Evolutionary conservation across 2,797 vertebrate species (phyloP), one percentile per base, ranked within the genome.

Genomic region (Platyrinchus mystaceus): DNA sequence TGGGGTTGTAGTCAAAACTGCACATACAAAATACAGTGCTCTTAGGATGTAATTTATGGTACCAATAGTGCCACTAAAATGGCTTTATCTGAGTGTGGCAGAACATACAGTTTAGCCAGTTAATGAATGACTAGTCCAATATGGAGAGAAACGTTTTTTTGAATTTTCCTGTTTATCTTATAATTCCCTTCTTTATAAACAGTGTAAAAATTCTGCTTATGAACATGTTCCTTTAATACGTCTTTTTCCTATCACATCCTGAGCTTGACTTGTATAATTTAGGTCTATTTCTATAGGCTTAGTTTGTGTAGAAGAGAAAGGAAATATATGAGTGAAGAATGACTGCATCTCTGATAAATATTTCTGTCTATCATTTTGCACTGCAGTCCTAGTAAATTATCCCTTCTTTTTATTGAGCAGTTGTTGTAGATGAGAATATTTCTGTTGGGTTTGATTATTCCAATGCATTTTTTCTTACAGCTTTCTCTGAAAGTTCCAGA

Each of bases 401-500:
- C 4, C 4, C 34, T 83, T 80, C 6, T 74, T 87, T 91, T 81
- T 74, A 41, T 56, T 87, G 20, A 86, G 28, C n/a, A 30, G 32
- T 20, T 69, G 46, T 89, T 84, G 44, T 55, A 78, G 32, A 60
- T 69, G 36, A 91, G 52, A 73, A 27, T 90, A 70, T 79, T 81
- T 70, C 24, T 86, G 21, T 93, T 82, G 36, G 6, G 30, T 74
- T 79, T 84, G 36, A 56, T 89, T 55, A 53, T 82, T 97, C 34
- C 69, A 94, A 34, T 74, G 21, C 71, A 56, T 97, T 87, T 66
- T 96, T 96, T 96, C 43, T 97, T 97, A 56, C 77, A 86, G 75
- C 91, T 89, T 93, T 80, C 64, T 94, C 3, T 83, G 80, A 94
- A 98, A 95, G 85, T 96, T 96, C 75, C 86, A 93, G 53, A 94